Conservation (phyloP, 2,888 invertebrate genomes). For the Catocala fraxini region DNA sequence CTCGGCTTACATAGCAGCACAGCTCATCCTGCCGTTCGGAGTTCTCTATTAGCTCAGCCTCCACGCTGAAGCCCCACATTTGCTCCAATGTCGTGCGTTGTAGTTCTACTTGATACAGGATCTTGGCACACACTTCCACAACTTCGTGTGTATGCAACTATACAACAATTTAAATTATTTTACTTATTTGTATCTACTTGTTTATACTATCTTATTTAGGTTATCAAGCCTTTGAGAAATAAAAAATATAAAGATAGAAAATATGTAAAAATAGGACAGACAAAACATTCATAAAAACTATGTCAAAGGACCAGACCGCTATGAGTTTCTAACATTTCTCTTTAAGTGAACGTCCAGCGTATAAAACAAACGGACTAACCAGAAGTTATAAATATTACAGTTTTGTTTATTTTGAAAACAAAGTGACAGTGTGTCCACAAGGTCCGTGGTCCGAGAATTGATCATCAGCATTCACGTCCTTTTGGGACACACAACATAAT, state of each 20-base stretch:
- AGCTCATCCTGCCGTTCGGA: slow-evolving; percentile 98
- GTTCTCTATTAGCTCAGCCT: slow-evolving; percentile 98
- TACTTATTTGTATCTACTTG: neutral
- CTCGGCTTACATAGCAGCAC: slow-evolving; percentile 98
- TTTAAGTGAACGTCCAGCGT: slow-evolving; percentile 11
- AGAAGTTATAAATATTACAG: slow-evolving; percentile 41
- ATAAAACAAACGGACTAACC: slow-evolving; percentile 30
- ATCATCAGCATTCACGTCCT: slow-evolving; percentile 45
- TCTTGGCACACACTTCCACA: slow-evolving; percentile 98
- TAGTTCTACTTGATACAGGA: slow-evolving; percentile 98
- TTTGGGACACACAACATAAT: slow-evolving; percentile 15
- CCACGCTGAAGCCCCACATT: slow-evolving; percentile 99
- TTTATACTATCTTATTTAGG: too few relatives aligned
- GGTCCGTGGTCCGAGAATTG: slow-evolving; percentile 56
- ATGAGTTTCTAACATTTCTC: slow-evolving; percentile 17
- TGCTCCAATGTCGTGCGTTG: slow-evolving; percentile 96
- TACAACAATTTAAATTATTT: slow-evolving; percentile 26
- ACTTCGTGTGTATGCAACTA: slow-evolving; percentile 97
- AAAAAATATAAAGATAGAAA: neutral
- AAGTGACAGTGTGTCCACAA: slow-evolving; percentile 55
- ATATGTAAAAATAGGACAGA: neutral
- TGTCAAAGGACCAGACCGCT: slow-evolving; percentile 2
- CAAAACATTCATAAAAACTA: slow-evolving; percentile 5
- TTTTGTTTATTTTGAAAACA: slow-evolving; percentile 57
- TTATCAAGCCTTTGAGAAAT: too few relatives aligned